Base-by-base conservation (phyloP, 2,113 vertebrate species). In the Sciurus niger region DNA sequence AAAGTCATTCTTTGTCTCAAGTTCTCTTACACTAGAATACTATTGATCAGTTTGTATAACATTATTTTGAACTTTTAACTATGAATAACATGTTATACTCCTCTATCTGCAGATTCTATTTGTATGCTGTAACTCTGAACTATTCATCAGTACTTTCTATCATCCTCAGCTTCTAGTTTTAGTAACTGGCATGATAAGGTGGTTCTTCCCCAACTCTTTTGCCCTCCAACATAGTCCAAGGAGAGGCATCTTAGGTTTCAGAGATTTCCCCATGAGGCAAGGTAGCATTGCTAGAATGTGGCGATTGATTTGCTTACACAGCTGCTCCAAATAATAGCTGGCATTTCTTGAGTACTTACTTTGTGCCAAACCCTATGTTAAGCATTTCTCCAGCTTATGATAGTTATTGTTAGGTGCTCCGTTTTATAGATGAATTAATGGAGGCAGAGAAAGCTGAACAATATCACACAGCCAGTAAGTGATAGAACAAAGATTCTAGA, bases 1-100 rank as follows among this genome's bases (percentile, higher is more conserved):
- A 55, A 88, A 86, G 32, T 48, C 53, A 20, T 95, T 86, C 17
- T 63, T 55, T 43, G 51, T 77, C 60, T 90, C 40, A n/a, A 24
- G 48, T 86, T 92, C 2, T 60, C 25, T 70, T 79, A 40, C 68
- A n/a, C 63, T 94, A 63, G 34, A 80, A 43, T 70, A 30, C 53
- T 60, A 1, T 84, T 51, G 82, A 28, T 93, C 20, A 32, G 14
- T 70, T 37, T 68, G 0, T 73, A n/a, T 60, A 78, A 85, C 55
- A 70, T 86, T 58, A 53, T 51, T 60, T 84, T 87, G 58, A 74
- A 51, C 89, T 90, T 85, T 53, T 87, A 85, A 24, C 55, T 95
- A 0, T 86, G n/a, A 46, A 43, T 78, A 67, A 9, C n/a, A 58
- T 46, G n/a, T 53, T n/a, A 84, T 28, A 4, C 65, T 90, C 46